Evolutionary conservation across 2,888 invertebrate genomes (phyloP).

Genomic region (Idaea aversata): DNA sequence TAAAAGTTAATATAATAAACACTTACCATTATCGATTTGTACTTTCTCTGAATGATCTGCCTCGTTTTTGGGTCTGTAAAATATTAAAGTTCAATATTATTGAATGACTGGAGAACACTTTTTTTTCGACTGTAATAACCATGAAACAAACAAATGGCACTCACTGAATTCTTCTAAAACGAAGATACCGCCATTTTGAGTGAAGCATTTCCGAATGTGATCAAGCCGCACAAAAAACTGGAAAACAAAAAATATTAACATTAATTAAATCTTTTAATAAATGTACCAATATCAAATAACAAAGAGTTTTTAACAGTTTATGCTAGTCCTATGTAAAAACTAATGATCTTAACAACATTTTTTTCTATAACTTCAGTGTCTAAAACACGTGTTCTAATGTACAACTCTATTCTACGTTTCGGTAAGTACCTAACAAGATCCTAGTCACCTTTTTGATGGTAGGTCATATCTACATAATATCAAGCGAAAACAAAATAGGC

Average conservation of each 20-base stretch:
- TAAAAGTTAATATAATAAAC: constrained; percentile 9
- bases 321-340: neutral
- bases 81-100: constrained; percentile 3
- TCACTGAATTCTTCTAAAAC: constrained; percentile 99
- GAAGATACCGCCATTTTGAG: constrained; percentile 99
- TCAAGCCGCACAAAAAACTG: constrained; percentile 99
- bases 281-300: neutral
- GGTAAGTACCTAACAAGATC: neutral
- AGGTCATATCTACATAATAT: neutral
- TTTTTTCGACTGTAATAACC: neutral
- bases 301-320: neutral
- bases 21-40: constrained; percentile 98
- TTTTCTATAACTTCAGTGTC: neutral
- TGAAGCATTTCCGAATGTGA: constrained; percentile 99
- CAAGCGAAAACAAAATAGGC: neutral
- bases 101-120: neutral
- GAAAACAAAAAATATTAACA: constrained; percentile 69
- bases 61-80: constrained; percentile 97
- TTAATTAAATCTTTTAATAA: neutral
- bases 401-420: neutral
- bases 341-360: neutral
- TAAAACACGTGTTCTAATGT: neutral
- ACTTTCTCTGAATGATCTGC: constrained; percentile 97
- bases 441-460: neutral
- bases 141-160: constrained; percentile 68